Base-by-base conservation (phyloP, 1,140 invertebrate genomes). In the Lucilia cuprina region DNA sequence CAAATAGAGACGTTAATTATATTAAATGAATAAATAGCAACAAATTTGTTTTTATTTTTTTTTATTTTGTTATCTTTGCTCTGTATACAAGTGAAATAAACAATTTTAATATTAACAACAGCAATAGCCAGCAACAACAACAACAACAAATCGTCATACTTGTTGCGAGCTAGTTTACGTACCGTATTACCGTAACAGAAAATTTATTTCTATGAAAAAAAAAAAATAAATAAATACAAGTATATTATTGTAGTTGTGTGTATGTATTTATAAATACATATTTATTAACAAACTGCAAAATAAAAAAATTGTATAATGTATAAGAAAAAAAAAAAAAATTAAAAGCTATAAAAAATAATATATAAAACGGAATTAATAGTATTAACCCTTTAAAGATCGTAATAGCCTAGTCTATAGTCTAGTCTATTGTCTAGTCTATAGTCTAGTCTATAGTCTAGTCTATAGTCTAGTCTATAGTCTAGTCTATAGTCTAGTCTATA, bases 1-100 rank as follows among this genome's bases (percentile, higher is more conserved):
- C 65, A 70, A 70, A 70, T 70, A 70, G 65, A 70, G 65, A 70
- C 65, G 65, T 70, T 70, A 70, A 70, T 70, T 70, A 70, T 70
- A 70, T 70, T 70, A 70, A 70, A 70, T 25, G 65, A 70, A 70
- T 60, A 70, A 70, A 70, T 70, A 70, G n/a, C n/a, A 70, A 60
- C 55, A 60, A 70, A 70, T 30, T 30, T 30, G 25, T 30, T 30
- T 30, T 30, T 30, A 25, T 70, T 21, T 70, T 70, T 30, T 30
- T 30, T 30, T 30, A 25, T 70, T 21, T 70, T 70, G 65, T 70
- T 70, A 70, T 70, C 65, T 70, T 70, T 70, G 19, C 25, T 30
- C 5, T 70, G 65, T 70, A 70, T 70, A 70, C n/a, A 10, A 41
- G 41, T 41, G 7, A 41, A 41, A 41, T 41, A 41, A 3, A 41